Evolutionary conservation across 92 coral and sea anemone genomes (phyloP), one percentile per base, ranked within the genome.

Genomic region (Parazoanthus darwini): DNA sequence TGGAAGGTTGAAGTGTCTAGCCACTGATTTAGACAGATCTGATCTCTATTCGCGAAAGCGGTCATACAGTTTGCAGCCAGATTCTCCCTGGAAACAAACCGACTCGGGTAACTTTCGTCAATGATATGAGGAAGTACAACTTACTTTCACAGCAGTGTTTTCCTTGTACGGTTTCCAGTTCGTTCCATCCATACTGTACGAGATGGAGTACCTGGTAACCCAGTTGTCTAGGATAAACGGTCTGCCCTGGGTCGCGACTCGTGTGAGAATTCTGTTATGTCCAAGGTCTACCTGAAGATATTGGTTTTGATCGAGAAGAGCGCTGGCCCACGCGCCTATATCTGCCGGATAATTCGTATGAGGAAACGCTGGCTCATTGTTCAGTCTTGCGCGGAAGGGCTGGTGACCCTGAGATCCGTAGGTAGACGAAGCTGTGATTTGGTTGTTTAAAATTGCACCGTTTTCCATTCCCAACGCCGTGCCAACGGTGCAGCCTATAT

Each of bases 191-290:
- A 35, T 15, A 13, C 65, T 79, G 66, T 79, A 14, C 2, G 37
- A 51, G 18, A 79, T 79, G n/a, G 36, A 46, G 38, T 79, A 79
- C 5, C 37, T 9, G 65, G 82, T 79, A 13, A 79, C 82, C 82
- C 82, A 44, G 13, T 79, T 29, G 8, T 0, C 20, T 7, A 0
- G 0, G 14, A n/a, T 25, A n/a, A 9, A 46, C 50, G 82, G 82
- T 8, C 82, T 46, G 8, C 82, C 82, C 43, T 79, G 82, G 18
- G 82, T 79, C 20, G 82, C 82, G 20, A 79, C 67, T 25, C 82
- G 82, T 8, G 66, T 46, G 58, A 78, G 37, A 7, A 7, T 78
- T 42, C 58, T 78, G 82, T 46, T 78, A 58, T 78, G 59, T 23
- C 82, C 36, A 50, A 78, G 63, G 65, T 78, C 82, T 18, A 78